Evolutionary conservation across 1,140 invertebrate species (phyloP), one percentile per base, ranked within the genome.

Genomic region (Matsumurasca onukii): DNA sequence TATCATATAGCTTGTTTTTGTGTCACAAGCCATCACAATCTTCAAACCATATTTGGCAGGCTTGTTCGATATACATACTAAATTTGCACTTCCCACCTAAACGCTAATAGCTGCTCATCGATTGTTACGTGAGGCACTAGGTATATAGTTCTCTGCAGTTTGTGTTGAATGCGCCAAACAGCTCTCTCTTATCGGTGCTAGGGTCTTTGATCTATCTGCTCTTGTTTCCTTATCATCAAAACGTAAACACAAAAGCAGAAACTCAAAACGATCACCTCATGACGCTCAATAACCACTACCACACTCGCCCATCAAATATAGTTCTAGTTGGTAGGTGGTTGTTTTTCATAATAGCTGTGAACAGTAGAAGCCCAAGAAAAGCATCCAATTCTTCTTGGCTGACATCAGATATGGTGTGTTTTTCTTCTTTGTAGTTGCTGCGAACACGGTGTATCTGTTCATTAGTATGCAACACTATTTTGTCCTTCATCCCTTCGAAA

Each of bases 211-310:
- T 67, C 74, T 72, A 61, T 70, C 69, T 2, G 34, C 30, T 52
- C 77, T 61, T 22, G 75, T 75, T 63, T 51, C 31, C 72, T 75
- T 75, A 45, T 77, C 72, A 69, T 80, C 76, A 70, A 80, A 77
- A 34, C 77, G 68, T 2, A 80, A 45, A 70, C 72, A 76, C 31
- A 68, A 51, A 39, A 75, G 27, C 17, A 81, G 48, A 73, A 79
- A 79, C 49, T 70, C 34, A 70, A 79, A 80, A 65, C 80, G 67
- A 39, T 73, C 69, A 48, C 48, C 68, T 73, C 76, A 80, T 79
- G 17, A 57, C 69, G 75, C 69, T 55, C 67, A 20, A 69, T 74
- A 78, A 13, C 68, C 67, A 31, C 67, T 69, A n/a, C 75, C 75
- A 29, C 69, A 72, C 30, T 51, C 31, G 45, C 24, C 3, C 31